Conservation (phyloP, 2,797 vertebrate genomes). For the Sylvia borin region DNA sequence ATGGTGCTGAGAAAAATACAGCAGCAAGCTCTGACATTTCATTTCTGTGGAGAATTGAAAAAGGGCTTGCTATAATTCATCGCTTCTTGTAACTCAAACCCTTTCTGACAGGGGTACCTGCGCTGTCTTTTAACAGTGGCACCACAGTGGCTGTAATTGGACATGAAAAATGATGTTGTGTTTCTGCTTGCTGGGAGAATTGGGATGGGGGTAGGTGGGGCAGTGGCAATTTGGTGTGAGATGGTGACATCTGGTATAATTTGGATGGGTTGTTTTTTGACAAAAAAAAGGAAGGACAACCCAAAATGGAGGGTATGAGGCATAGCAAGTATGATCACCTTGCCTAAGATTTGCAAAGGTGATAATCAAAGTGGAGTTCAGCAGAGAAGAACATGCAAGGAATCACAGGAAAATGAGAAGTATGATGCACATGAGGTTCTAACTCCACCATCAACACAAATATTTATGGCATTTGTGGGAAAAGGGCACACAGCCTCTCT, state of each 20-base stretch:
- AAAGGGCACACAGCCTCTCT: not conserved
- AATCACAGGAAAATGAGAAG: not conserved
- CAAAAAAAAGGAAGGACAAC: not conserved
- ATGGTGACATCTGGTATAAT: not conserved
- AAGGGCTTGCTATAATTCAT: slow-evolving; percentile 66
- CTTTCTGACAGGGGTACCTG: slow-evolving; percentile 65
- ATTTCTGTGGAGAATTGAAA: slow-evolving; percentile 76
- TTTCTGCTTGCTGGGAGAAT: not conserved
- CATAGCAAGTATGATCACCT: not conserved
- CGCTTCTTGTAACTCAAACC: slow-evolving; percentile 64
- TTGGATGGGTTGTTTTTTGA: not conserved
- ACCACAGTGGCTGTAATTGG: slow-evolving; percentile 54
- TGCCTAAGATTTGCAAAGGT: not conserved
- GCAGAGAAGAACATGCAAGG: not conserved
- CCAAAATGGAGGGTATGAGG: not conserved
- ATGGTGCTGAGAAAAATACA: slow-evolving; percentile 70
- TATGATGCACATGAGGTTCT: not conserved
- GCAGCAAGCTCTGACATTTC: slow-evolving; percentile 68
- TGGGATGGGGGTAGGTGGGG: not conserved
- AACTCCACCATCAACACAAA: not conserved
- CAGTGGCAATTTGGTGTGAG: not conserved
- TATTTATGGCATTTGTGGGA: not conserved
- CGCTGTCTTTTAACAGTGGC: slow-evolving; percentile 67
- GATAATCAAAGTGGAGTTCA: not conserved
- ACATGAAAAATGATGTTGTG: slow-evolving; percentile 67